Conservation (phyloP, 2,888 invertebrate genomes). For the Mayetiola destructor region DNA sequence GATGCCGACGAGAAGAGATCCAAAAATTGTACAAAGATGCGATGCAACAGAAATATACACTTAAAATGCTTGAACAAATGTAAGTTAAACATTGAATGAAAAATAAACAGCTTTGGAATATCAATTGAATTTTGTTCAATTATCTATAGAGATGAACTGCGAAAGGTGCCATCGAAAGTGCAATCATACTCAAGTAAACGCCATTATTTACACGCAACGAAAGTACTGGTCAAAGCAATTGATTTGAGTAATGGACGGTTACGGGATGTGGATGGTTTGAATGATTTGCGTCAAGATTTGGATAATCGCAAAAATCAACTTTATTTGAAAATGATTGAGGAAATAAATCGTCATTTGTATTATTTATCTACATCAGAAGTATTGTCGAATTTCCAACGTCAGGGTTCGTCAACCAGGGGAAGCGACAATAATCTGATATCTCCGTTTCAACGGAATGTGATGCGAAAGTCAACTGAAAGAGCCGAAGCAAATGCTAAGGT, state of each 20-base stretch:
- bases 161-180: conserved; percentile 56
- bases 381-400: conserved; percentile 39
- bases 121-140: not conserved
- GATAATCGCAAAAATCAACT: conserved; percentile 45
- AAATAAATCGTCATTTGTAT: conserved; percentile 59
- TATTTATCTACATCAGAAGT: conserved; percentile 43
- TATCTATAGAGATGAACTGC: conserved; percentile 50
- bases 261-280: conserved; percentile 68
- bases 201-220: conserved; percentile 75
- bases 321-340: conserved; percentile 51
- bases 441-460: conserved; percentile 44
- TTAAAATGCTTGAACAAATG: conserved; percentile 79
- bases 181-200: conserved; percentile 51
- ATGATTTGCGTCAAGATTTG: conserved; percentile 62
- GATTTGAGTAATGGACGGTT: conserved; percentile 54
- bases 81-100: conserved; percentile 21
- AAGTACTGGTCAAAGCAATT: conserved; percentile 56
- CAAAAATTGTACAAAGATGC: conserved; percentile 89
- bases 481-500: conserved; percentile 38
- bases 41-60: conserved; percentile 84
- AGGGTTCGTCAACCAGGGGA: conserved; percentile 38
- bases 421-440: conserved; percentile 37
- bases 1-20: conserved; percentile 83
- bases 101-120: not conserved
- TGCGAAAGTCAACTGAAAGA: conserved; percentile 43